A percentile compares a stretch with the other conserved stretches of the same genome.
phyloP scores from a whole-genome alignment of 2,888 invertebrate genomes.

The Diadegma fenestrale region DNA sequence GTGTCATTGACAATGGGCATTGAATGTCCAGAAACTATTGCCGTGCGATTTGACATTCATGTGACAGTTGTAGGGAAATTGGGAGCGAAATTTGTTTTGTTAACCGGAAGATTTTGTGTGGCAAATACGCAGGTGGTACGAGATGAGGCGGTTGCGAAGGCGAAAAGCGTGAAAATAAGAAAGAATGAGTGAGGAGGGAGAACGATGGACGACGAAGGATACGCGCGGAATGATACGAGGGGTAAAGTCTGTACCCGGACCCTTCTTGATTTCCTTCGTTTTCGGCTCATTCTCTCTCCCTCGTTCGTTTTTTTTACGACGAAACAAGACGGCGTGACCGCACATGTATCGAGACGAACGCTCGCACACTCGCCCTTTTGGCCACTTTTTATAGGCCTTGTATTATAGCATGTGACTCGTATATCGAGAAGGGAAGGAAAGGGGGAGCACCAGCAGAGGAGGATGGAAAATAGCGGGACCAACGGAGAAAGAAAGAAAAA shows the following conservation, averaged over 20 bases:
- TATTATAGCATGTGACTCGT: slow-evolving; percentile 70
- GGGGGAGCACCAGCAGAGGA: slow-evolving; percentile 33
- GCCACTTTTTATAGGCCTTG: slow-evolving; percentile 72
- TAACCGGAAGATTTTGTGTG: slow-evolving; percentile 4
- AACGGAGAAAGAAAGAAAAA: slow-evolving; percentile 55
- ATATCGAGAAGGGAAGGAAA: slow-evolving; percentile 69
- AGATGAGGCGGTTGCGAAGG: not conserved
- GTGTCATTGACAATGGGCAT: not conserved
- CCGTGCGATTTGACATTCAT: not conserved
- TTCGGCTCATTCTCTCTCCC: slow-evolving; percentile 38
- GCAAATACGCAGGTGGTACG: not conserved
- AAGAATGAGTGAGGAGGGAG: slow-evolving; percentile 45
- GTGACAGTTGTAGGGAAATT: not conserved
- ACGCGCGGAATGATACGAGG: slow-evolving; percentile 62
- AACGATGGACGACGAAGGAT: slow-evolving; percentile 58
- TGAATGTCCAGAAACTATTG: not conserved
- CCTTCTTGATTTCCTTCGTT: slow-evolving; percentile 69
- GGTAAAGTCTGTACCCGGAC: slow-evolving; percentile 58
- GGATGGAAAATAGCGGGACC: slow-evolving; percentile 54
- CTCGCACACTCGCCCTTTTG: slow-evolving; percentile 63
- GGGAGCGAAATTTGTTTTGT: not conserved
- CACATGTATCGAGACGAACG: slow-evolving; percentile 71
- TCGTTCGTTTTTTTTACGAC: slow-evolving; percentile 77
- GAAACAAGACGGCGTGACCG: slow-evolving; percentile 78
- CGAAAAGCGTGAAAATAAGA: slow-evolving; percentile 46